Evolutionary conservation across 1,140 invertebrate species (phyloP).

Genomic region (Drosophila ananassae): DNA sequence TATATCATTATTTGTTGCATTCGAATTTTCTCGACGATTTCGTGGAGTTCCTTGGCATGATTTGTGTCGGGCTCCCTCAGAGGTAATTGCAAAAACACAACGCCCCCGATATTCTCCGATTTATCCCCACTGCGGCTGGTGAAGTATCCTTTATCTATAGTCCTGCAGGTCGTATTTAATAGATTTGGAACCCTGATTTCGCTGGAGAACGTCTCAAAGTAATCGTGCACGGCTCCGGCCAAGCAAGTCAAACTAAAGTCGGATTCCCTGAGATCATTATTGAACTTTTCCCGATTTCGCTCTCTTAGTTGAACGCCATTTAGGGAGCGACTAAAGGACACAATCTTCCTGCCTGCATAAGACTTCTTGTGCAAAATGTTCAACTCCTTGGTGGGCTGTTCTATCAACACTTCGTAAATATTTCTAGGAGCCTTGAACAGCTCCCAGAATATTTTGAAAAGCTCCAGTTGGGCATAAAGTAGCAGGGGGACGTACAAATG

Average conservation of each 20-base stretch:
- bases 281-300: conserved; percentile 85
- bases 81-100: conserved; percentile 84
- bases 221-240: conserved; percentile 74
- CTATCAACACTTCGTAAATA: conserved; percentile 86
- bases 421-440: conserved; percentile 86
- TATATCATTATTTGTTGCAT: conserved; percentile 88
- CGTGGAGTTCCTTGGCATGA: conserved; percentile 84
- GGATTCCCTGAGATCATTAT: conserved; percentile 87
- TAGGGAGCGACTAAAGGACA: conserved; percentile 90
- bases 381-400: conserved; percentile 83
- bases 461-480: conserved; percentile 85
- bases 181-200: conserved; percentile 66
- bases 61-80: conserved; percentile 80
- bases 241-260: conserved; percentile 87
- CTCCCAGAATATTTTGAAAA: conserved; percentile 85
- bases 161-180: conserved; percentile 84
- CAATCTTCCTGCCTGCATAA: conserved; percentile 90
- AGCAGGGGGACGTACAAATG: conserved; percentile 86
- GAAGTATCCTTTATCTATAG: conserved; percentile 83
- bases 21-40: conserved; percentile 86
- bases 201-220: conserved; percentile 57
- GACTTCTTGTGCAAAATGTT: conserved; percentile 88
- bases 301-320: conserved; percentile 83
- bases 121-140: conserved; percentile 68
- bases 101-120: conserved; percentile 76